Percentiles rank a stretch among this genome's conserved stretches.
Evolutionary conservation across 2,888 invertebrate genomes (phyloP).

Genomic region (Piscicola geometra): DNA sequence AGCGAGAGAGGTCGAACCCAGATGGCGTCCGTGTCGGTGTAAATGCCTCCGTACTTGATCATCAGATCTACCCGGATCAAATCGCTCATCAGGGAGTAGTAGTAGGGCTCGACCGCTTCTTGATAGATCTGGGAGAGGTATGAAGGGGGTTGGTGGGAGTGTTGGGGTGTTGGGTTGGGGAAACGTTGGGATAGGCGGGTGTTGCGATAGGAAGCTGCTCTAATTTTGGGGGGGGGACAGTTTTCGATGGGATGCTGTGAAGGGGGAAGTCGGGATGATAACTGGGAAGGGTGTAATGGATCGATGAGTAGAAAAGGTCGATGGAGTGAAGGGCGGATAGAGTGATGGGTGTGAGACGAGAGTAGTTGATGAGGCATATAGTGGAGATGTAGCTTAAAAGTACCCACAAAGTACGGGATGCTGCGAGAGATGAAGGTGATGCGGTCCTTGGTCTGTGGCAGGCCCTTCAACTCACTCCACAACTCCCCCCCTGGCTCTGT

Average conservation of each 20-base stretch:
- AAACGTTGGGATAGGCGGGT: too few species aligned
- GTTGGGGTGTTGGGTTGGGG: too few species aligned
- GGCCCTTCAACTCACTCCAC: slow-evolving; percentile 32
- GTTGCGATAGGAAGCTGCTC: too few species aligned
- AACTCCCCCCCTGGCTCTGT: slow-evolving; percentile 41
- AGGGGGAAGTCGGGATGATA: too few species aligned
- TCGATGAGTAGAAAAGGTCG: too few species aligned
- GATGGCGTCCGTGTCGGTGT: slow-evolving; percentile 52
- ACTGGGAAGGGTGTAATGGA: too few species aligned
- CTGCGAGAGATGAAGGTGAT: slow-evolving; percentile 39
- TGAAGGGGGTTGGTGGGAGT: not conserved
- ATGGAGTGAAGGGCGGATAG: too few species aligned
- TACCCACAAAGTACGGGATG: slow-evolving; percentile 33
- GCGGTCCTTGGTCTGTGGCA: slow-evolving; percentile 29
- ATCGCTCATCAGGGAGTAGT: slow-evolving; percentile 50
- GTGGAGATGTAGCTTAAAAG: too few species aligned
- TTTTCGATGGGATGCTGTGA: too few species aligned
- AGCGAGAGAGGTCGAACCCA: slow-evolving; percentile 48
- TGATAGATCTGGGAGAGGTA: slow-evolving; percentile 36
- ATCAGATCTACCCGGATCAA: slow-evolving; percentile 51
- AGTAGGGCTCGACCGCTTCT: slow-evolving; percentile 45
- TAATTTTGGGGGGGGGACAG: too few species aligned
- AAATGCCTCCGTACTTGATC: slow-evolving; percentile 53
- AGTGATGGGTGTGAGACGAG: too few species aligned
- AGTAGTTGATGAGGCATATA: too few species aligned